phyloP scores from a whole-genome alignment of 2,888 invertebrate genomes.

The Teleogryllus oceanicus region DNA sequence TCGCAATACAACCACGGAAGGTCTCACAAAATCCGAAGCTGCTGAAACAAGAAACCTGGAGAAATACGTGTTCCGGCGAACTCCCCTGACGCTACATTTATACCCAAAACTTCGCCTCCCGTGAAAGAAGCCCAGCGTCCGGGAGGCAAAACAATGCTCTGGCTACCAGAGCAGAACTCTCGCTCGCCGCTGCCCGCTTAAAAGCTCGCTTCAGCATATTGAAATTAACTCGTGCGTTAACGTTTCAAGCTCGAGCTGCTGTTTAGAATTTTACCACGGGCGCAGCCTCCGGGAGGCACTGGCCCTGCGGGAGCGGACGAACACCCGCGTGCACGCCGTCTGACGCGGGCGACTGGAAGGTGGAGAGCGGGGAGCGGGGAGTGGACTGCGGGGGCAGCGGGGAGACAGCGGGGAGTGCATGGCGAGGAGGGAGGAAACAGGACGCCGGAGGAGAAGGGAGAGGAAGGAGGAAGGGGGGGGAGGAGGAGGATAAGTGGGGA shows the following conservation, averaged over 20 bases:
- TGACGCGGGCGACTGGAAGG: too few relatives aligned
- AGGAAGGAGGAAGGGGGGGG: too few relatives aligned
- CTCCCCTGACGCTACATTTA: too few relatives aligned
- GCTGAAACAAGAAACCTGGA: too few relatives aligned
- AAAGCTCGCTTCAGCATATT: neutral
- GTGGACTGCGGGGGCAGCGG: too few relatives aligned
- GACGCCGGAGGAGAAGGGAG: neutral
- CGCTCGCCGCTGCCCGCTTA: neutral
- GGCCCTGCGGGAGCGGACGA: too few relatives aligned
- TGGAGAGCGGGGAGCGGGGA: neutral
- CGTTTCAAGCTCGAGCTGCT: neutral
- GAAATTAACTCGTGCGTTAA: constrained; percentile 1
- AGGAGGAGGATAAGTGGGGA: too few relatives aligned
- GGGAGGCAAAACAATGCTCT: neutral
- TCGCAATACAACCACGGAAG: too few relatives aligned
- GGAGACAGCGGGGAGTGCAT: too few relatives aligned
- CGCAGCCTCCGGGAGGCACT: neutral
- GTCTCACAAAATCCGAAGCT: too few relatives aligned
- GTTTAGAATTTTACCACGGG: neutral
- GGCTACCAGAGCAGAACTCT: neutral
- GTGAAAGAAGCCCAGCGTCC: neutral
- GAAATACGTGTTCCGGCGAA: too few relatives aligned
- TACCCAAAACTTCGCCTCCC: too few relatives aligned
- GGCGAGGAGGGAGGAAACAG: neutral
- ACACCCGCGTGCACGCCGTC: neutral